Evolutionary conservation across 2,888 invertebrate species (phyloP).

Genomic region (Monopis laevigella): DNA sequence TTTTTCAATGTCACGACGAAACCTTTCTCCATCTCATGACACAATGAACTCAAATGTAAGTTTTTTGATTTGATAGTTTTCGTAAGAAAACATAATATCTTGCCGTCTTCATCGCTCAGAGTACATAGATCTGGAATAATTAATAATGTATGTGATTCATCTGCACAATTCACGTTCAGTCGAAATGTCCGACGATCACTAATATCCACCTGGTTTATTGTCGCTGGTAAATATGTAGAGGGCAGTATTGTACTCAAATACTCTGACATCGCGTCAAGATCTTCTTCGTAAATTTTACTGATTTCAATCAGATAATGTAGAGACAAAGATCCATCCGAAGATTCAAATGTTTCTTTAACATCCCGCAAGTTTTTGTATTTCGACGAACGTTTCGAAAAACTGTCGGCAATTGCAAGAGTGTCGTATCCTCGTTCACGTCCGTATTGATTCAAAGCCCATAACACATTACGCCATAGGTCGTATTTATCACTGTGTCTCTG

Average conservation of each 20-base stretch:
- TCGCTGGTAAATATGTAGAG: background rate
- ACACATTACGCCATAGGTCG: constrained; percentile 14
- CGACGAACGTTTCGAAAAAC: constrained; percentile 12
- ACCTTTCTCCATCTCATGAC: background rate
- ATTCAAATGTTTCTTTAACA: constrained; percentile 14
- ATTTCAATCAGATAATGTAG: constrained; percentile 13
- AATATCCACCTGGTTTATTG: constrained; percentile 9
- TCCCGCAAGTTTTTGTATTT: constrained; percentile 12
- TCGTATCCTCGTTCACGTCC: constrained; percentile 13
- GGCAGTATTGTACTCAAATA: constrained; percentile 10
- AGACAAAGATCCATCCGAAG: constrained; percentile 13
- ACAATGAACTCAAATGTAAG: background rate
- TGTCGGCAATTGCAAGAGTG: constrained; percentile 11
- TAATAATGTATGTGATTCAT: constrained; percentile 7
- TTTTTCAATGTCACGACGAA: background rate
- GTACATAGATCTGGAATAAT: constrained; percentile 13
- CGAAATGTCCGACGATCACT: constrained; percentile 7
- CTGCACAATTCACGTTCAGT: constrained; percentile 10
- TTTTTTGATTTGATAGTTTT: background rate
- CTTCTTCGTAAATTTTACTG: constrained; percentile 14
- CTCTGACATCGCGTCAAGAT: constrained; percentile 6
- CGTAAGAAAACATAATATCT: constrained; percentile 7
- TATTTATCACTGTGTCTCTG: constrained; percentile 12
- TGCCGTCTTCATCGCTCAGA: constrained; percentile 7
- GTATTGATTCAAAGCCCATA: constrained; percentile 14